Conservation (phyloP, 2,888 invertebrate genomes). For the Lithophane socia region DNA sequence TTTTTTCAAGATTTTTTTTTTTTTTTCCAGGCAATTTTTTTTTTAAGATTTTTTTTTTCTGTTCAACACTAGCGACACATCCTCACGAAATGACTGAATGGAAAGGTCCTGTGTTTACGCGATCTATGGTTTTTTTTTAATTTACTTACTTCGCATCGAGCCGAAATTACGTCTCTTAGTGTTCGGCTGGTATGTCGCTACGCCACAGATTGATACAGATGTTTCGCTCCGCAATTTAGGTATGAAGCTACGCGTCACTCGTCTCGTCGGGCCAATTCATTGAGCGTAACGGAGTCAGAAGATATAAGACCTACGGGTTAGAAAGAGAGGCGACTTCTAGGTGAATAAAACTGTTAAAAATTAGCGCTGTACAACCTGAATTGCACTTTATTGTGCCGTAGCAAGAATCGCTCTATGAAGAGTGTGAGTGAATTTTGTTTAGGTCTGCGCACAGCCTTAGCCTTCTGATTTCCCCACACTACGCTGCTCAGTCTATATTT, state of each 20-base stretch:
- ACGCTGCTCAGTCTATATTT: conserved; percentile 46
- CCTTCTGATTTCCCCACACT: conserved; percentile 37
- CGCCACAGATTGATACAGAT: no score
- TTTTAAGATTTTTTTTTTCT: background rate
- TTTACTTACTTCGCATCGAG: background rate
- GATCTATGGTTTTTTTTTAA: no score
- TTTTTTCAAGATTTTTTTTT: background rate
- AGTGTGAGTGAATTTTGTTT: background rate
- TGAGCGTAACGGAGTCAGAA: no score
- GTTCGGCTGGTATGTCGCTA: background rate
- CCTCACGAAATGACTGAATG: background rate
- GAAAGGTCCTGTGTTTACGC: background rate
- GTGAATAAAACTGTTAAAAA: no score
- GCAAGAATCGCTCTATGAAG: background rate
- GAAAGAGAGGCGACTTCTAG: no score
- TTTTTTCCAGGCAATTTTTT: background rate
- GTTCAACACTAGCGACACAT: background rate
- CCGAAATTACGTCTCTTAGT: background rate
- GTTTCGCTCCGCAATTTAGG: no score
- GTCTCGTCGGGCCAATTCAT: no score
- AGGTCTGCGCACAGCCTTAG: background rate
- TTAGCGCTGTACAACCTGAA: no score
- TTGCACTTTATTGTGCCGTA: no score
- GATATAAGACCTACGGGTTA: no score
- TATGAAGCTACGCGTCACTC: no score